Base-by-base conservation (phyloP, 1,140 invertebrate species). In the Cydia pomonella region DNA sequence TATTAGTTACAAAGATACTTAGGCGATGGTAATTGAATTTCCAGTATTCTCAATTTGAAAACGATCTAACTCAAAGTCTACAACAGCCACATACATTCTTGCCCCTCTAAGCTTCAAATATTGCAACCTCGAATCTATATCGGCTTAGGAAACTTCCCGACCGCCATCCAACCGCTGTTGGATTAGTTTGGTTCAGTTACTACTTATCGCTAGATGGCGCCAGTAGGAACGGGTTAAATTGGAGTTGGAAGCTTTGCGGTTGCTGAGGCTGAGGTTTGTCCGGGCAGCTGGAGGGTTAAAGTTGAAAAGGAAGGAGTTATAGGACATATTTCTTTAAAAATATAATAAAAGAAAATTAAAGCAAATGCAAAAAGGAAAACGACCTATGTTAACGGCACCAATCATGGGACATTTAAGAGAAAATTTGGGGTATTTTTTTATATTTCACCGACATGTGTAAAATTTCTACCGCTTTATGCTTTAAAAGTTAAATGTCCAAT, bases 171-270 rank as follows among this genome's bases (percentile, higher is more conserved):
- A 21, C 50, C 50, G 18, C 16, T 16, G 12, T 16, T 16, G 44
- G 16, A 16, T 18, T 3, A 53, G 50, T 53, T 53, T 9, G n/a
- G 50, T 53, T 53, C 33, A 38, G 33, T 18, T 18, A 18, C 47
- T 53, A n/a, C n/a, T 53, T 53, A 53, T 53, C 16, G n/a, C 50
- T 53, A 53, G 50, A 53, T 53, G 16, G 50, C 3, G 50, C 50
- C 16, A 16, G 50, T 53, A 18, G 50, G 1, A 53, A 53, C 16
- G n/a, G 50, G 16, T 18, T 53, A 18, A 53, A 53, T 53, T n/a
- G 50, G 44, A 47, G 13, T 47, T 47, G 16, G 44, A 44, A 44
- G 47, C 6, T 53, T 53, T 53, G 50, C 50, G 50, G n/a, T 53
- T n/a, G n/a, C 3, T 16, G 44, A 16, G 44, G 16, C 1, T 47